Conservation (phyloP, 2,113 vertebrate species). For the Seriola dumerili region DNA sequence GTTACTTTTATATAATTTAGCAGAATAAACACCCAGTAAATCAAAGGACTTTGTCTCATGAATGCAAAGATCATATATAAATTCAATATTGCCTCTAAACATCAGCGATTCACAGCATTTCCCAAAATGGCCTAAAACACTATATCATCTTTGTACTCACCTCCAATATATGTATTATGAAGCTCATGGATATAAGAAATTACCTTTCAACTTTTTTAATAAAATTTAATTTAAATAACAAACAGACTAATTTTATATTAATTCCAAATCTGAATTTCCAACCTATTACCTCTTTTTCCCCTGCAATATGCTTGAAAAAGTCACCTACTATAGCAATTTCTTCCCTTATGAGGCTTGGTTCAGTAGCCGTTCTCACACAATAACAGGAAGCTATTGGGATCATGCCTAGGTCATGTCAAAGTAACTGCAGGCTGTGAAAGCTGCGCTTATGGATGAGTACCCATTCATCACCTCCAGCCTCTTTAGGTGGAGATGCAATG, state of each 20-base stretch:
- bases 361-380: background rate
- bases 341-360: background rate
- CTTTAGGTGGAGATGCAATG: conserved; percentile 22
- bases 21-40: background rate
- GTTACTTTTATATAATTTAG: background rate
- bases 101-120: background rate
- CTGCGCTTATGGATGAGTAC: conserved; percentile 35
- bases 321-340: background rate
- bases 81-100: background rate
- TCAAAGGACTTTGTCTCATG: background rate
- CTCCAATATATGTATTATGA: background rate
- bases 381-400: background rate
- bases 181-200: background rate
- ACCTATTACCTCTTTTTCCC: background rate
- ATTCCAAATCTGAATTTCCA: conserved; percentile 1
- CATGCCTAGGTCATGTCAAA: background rate
- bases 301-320: background rate
- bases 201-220: background rate
- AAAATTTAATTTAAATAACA: background rate
- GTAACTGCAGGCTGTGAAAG: conserved; percentile 38
- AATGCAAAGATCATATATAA: background rate
- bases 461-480: conserved; percentile 36
- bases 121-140: background rate
- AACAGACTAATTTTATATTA: background rate
- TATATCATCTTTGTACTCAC: background rate